Percentiles rank a stretch among this genome's conserved stretches.
phyloP scores from a whole-genome alignment of 2,888 invertebrate genomes.

The Chorisops tibialis region DNA sequence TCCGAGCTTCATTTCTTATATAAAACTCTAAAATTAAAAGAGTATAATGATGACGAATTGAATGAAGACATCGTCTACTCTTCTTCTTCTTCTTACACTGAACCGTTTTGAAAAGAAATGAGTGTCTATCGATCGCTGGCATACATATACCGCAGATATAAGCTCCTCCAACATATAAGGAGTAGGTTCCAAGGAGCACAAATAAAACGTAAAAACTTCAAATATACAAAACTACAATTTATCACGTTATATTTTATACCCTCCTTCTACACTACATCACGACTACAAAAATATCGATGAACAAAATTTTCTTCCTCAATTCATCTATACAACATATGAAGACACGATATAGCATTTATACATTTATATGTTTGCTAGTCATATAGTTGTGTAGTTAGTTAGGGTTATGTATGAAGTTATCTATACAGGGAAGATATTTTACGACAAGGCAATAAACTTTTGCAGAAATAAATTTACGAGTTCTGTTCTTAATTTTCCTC shows the following conservation, averaged over 20 bases:
- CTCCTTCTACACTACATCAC: not conserved
- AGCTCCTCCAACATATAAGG: not conserved
- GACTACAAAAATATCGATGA: not conserved
- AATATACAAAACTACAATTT: conserved; percentile 38
- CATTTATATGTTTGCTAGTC: conserved; percentile 29
- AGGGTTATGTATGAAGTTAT: conserved; percentile 27
- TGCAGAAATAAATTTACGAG: conserved; percentile 39
- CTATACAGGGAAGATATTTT: conserved; percentile 33
- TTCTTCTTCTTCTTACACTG: no score
- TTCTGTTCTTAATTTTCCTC: conserved; percentile 39
- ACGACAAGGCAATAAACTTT: conserved; percentile 39
- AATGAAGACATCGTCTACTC: no score
- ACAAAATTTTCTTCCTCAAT: not conserved
- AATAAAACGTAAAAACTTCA: conserved; percentile 36
- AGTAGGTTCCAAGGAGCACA: conserved; percentile 14
- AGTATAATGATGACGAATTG: no score
- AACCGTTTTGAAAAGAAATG: no score
- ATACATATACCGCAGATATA: no score
- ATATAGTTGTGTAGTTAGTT: no score
- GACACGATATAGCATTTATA: conserved; percentile 37
- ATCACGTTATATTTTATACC: conserved; percentile 33
- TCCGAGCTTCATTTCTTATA: no score
- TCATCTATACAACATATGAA: not conserved
- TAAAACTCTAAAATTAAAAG: no score
- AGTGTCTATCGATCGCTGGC: no score